These are phyloP conservation scores for Rhingia rostrata DNA, from an alignment of 2,888 invertebrate genomes.

Conservation along the genomic window DNA sequence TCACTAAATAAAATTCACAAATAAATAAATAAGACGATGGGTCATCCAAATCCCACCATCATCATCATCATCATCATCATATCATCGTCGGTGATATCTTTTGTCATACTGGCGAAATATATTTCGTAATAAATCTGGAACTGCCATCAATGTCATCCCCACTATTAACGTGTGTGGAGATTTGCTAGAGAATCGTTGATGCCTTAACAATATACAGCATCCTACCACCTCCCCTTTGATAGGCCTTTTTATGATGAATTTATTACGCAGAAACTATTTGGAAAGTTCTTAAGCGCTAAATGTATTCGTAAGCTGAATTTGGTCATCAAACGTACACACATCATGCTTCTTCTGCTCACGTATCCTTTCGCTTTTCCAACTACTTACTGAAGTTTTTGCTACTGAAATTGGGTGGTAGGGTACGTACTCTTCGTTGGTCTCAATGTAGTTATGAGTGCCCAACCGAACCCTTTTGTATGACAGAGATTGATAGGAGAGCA, in stretches of 20 bases:
- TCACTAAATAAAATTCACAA: conserved; percentile 61
- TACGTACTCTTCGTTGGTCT: not conserved
- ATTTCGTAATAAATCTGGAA: conserved; percentile 52
- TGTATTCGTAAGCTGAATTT: conserved; percentile 33
- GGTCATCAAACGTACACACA: conserved; percentile 1
- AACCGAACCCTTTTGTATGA: conserved; percentile 51
- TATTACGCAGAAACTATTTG: conserved; percentile 52
- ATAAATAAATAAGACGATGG: conserved; percentile 17
- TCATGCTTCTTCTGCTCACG: not conserved
- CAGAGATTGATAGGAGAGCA: conserved; percentile 57
- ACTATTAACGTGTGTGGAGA: conserved; percentile 44
- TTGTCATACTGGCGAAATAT: conserved; percentile 9
- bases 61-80: conserved; percentile 12
- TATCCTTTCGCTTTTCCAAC: conserved; percentile 15
- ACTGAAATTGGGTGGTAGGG: not conserved
- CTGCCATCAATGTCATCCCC: conserved; percentile 59
- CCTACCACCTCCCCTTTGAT: not conserved
- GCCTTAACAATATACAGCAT: conserved; percentile 2
- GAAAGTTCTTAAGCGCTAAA: conserved; percentile 35
- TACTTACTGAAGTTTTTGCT: not conserved
- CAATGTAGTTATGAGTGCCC: conserved; percentile 45
- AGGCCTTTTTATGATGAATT: conserved; percentile 49
- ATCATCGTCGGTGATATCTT: not conserved
- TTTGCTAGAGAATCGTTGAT: conserved; percentile 19
- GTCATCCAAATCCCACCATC: conserved; percentile 2